Evolutionary conservation across 35 echinoderm and acorn worm genomes (phyloP).

Genomic region (Heliocidaris tuberculata): DNA sequence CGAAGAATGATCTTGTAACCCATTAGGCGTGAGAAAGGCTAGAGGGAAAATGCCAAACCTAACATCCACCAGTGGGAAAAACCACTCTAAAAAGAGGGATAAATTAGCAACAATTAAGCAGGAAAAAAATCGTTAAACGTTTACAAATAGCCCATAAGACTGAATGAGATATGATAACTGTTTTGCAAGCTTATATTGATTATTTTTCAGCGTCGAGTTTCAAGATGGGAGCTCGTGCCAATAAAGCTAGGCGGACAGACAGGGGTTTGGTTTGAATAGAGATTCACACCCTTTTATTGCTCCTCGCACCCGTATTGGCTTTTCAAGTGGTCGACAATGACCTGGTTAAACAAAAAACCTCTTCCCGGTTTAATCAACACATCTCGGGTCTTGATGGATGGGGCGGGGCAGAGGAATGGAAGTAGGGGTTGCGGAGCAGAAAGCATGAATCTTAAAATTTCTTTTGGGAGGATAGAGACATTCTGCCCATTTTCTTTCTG

Average conservation of each 20-base stretch:
- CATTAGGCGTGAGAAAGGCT: background rate
- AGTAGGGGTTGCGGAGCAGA: too few species aligned
- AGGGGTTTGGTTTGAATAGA: background rate
- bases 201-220: background rate
- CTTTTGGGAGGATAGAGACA: too few species aligned
- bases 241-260: background rate
- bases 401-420: background rate
- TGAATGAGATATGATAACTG: background rate
- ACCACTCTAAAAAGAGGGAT: background rate
- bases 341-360: slow-evolving; percentile 8
- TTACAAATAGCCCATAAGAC: background rate
- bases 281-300: slow-evolving; percentile 16
- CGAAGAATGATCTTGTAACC: background rate
- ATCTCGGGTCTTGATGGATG: background rate
- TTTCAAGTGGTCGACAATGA: slow-evolving; percentile 28
- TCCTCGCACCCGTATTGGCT: background rate
- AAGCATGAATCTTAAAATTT: too few species aligned
- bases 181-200: background rate
- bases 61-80: background rate
- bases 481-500: too few species aligned
- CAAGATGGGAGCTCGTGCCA: background rate
- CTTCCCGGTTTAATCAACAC: background rate
- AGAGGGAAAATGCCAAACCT: background rate
- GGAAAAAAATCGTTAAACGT: background rate
- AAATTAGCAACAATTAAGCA: background rate